Conservation (phyloP, 1,140 invertebrate genomes). For the Atopsyche davidsoni region DNA sequence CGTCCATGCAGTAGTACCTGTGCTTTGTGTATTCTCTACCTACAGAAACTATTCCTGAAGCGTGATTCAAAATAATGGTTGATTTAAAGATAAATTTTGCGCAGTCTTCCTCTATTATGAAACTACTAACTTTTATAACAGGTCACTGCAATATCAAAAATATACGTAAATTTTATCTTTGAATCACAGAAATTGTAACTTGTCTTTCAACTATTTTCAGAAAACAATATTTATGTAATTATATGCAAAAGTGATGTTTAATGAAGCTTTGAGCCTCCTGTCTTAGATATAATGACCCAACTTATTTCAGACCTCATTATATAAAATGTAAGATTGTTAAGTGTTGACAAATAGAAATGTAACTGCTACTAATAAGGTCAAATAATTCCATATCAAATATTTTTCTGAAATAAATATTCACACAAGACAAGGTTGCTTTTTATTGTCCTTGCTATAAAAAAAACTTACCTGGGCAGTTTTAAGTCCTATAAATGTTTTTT, state of each 20-base stretch:
- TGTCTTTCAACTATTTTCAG: background rate
- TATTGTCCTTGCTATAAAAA: background rate
- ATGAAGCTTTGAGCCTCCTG: background rate
- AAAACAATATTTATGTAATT: constrained; percentile 1
- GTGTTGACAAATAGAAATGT: constrained; percentile 26
- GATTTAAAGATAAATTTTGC: no score
- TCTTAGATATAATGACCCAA: background rate
- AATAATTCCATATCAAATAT: constrained; percentile 31
- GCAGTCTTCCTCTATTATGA: no score
- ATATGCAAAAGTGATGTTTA: no score
- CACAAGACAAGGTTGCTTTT: background rate
- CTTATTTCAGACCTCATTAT: constrained; percentile 2
- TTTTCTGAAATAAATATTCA: constrained; percentile 31
- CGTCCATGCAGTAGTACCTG: no score
- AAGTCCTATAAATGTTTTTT: no score
- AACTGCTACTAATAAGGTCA: constrained; percentile 20
- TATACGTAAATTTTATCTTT: background rate
- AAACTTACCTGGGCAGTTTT: no score
- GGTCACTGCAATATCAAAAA: background rate
- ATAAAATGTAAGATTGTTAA: constrained; percentile 20
- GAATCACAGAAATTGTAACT: background rate
- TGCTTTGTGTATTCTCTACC: no score
- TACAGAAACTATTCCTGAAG: no score
- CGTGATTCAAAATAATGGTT: no score
- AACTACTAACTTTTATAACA: background rate